Percentiles rank a stretch among this genome's conserved stretches.
Conservation (phyloP, 2,888 invertebrate species). For the Agrochola macilenta region DNA sequence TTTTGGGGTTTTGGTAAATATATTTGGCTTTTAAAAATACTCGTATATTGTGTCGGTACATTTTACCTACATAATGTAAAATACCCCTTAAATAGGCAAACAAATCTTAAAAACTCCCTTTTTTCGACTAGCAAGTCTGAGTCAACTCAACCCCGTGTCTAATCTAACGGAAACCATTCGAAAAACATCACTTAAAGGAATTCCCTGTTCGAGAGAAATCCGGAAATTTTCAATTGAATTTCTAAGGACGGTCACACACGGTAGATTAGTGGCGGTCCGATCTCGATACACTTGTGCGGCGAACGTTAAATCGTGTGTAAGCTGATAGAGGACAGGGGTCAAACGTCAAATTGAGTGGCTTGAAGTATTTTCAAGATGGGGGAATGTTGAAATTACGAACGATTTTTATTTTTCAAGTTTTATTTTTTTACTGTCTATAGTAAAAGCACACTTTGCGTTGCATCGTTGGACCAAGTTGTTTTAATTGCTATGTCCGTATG, state of each 20-base stretch:
- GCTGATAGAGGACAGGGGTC: conserved; percentile 69
- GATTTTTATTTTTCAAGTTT: background rate
- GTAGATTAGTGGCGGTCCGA: conserved; percentile 81
- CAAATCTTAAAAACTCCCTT: too few species aligned
- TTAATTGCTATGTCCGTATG: background rate
- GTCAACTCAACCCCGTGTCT: conserved; percentile 59
- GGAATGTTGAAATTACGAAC: conserved; percentile 22
- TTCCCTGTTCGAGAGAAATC: conserved; percentile 74
- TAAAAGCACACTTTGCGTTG: too few species aligned
- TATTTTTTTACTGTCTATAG: too few species aligned
- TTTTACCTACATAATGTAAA: background rate
- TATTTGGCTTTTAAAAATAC: background rate
- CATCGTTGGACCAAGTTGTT: too few species aligned
- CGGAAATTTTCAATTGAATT: conserved; percentile 87
- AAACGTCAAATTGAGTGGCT: conserved; percentile 58
- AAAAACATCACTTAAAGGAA: conserved; percentile 84
- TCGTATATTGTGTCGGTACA: background rate
- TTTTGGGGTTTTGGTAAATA: background rate
- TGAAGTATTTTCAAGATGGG: conserved; percentile 45
- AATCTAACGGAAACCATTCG: conserved; percentile 84
- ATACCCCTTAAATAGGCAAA: background rate
- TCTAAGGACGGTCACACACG: conserved; percentile 81
- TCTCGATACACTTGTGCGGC: conserved; percentile 72
- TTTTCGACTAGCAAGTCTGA: conserved; percentile 41
- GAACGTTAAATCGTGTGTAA: conserved; percentile 80